phyloP scores from a whole-genome alignment of 2,797 vertebrate species.

The Pagetopsis macropterus region DNA sequence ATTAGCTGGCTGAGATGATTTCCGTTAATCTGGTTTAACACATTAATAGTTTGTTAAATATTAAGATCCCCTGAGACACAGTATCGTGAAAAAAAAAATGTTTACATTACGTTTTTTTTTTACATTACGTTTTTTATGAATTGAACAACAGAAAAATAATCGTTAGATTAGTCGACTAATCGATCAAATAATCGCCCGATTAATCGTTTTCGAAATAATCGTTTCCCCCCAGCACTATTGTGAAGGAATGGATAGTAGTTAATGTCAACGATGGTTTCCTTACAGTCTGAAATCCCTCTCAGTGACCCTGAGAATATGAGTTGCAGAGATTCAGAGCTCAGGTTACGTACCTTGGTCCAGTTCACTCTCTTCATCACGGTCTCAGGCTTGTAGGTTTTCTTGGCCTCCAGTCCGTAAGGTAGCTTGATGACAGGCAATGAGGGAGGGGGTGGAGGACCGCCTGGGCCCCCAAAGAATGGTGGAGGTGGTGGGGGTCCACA shows the following conservation, averaged over 20 bases:
- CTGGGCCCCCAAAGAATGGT: constrained; percentile 72
- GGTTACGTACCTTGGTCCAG: constrained; percentile 92
- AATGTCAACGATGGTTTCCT: neutral
- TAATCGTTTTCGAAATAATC: no score
- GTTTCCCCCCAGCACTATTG: no score
- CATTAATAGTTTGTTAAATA: no score
- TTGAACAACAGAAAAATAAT: no score
- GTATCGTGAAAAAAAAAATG: no score
- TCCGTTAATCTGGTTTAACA: no score
- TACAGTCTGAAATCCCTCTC: neutral
- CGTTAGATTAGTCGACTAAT: no score
- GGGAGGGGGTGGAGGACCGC: constrained; percentile 74
- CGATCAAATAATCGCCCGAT: no score
- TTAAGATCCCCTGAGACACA: no score
- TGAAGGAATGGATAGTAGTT: neutral
- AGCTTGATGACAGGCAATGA: constrained; percentile 78
- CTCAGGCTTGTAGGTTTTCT: constrained; percentile 92
- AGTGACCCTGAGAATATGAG: neutral
- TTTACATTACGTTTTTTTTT: no score
- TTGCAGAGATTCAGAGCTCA: neutral
- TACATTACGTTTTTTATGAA: no score
- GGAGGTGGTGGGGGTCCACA: constrained; percentile 82
- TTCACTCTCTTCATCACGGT: constrained; percentile 95
- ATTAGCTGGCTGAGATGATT: no score
- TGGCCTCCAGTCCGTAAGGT: constrained; percentile 93